Evolutionary conservation across 2,888 invertebrate genomes (phyloP).

Genomic region (Euspilapteryx auroguttella): DNA sequence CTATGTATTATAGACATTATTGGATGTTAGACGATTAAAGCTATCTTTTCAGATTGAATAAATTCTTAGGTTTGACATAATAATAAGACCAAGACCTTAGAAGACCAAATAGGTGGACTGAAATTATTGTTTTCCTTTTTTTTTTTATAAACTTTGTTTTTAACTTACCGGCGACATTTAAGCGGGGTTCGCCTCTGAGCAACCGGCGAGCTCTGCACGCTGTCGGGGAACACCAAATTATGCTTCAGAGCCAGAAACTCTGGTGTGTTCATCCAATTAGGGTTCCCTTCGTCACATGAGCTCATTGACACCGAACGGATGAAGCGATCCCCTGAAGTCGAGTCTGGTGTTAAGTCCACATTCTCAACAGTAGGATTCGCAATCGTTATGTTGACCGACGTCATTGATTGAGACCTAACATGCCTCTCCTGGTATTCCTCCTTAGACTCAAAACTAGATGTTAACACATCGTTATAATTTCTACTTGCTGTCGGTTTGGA

Average conservation of each 20-base stretch:
- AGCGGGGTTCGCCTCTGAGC: conserved; percentile 64
- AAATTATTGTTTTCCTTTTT: no score
- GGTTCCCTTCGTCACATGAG: conserved; percentile 71
- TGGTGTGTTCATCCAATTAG: conserved; percentile 80
- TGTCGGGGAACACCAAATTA: conserved; percentile 79
- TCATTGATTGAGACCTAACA: conserved; percentile 62
- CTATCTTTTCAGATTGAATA: no score
- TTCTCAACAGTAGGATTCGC: conserved; percentile 76
- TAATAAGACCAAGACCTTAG: no score
- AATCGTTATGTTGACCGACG: conserved; percentile 68
- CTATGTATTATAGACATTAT: no score
- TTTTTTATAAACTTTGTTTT: no score
- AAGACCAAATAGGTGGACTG: no score
- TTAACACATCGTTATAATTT: conserved; percentile 35
- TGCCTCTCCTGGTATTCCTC: conserved; percentile 25
- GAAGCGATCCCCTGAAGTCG: conserved; percentile 60
- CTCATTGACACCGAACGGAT: conserved; percentile 66
- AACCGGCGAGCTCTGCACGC: conserved; percentile 76
- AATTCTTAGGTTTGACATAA: no score
- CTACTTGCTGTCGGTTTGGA: conserved; percentile 33
- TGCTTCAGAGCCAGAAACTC: conserved; percentile 79
- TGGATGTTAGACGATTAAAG: no score
- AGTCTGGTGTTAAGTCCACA: conserved; percentile 66
- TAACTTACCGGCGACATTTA: conserved; percentile 61
- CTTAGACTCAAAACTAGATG: conserved; percentile 24